A percentile compares a stretch with the other conserved stretches of the same genome.
These are phyloP conservation scores for Ceratina australensis DNA, from an alignment of 1,140 invertebrate species.

Conservation along the genomic window DNA sequence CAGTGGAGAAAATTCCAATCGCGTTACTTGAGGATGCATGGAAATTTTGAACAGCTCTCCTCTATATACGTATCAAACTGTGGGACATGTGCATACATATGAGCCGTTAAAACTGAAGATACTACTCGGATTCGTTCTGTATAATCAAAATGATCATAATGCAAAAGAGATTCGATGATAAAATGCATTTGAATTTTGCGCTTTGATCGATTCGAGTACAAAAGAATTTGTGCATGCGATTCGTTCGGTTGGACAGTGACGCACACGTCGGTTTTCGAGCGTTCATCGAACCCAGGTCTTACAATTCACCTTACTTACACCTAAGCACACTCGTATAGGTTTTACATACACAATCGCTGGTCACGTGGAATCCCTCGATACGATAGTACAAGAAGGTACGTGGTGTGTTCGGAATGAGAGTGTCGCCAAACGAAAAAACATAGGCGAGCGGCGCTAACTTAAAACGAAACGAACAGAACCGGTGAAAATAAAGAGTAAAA, in stretches of 20 bases:
- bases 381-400: slow-evolving; percentile 37
- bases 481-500: background rate
- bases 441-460: slow-evolving; percentile 18
- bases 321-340: slow-evolving; percentile 26
- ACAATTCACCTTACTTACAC: slow-evolving; percentile 25
- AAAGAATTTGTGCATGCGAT: background rate
- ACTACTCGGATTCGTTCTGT: no score
- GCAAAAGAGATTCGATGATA: no score
- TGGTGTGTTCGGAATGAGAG: slow-evolving; percentile 30
- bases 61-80: background rate
- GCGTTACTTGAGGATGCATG: background rate
- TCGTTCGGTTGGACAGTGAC: background rate
- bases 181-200: no score
- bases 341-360: slow-evolving; percentile 19
- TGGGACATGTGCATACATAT: background rate
- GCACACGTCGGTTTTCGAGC: background rate
- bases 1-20: background rate
- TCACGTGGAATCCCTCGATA: slow-evolving; percentile 19
- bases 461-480: slow-evolving; percentile 5
- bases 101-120: no score
- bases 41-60: background rate
- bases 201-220: no score
- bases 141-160: no score
- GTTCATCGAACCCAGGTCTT: background rate
- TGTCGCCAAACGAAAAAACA: slow-evolving; percentile 28